These are phyloP conservation scores for Semibalanus balanoides DNA, from an alignment of 1,140 invertebrate genomes.

Conservation along the genomic window DNA sequence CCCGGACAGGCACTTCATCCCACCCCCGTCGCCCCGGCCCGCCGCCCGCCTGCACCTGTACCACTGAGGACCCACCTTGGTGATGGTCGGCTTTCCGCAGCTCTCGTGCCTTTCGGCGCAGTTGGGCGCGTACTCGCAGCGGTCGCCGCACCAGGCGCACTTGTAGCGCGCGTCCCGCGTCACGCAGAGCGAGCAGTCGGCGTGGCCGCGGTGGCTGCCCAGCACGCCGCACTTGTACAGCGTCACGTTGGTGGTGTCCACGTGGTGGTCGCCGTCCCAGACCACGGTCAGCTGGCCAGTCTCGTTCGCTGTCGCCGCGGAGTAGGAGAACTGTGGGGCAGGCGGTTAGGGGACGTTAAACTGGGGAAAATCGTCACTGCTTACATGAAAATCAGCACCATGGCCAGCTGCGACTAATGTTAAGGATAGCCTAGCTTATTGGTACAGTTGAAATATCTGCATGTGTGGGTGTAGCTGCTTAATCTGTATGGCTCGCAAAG, in stretches of 20 bases:
- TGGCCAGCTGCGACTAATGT: too few species aligned
- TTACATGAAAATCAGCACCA: neutral
- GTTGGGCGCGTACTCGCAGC: slow-evolving; percentile 67
- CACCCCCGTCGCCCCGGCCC: too few species aligned
- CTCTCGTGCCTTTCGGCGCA: slow-evolving; percentile 37
- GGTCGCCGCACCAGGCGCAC: slow-evolving; percentile 81
- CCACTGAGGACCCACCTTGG: neutral
- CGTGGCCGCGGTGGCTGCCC: slow-evolving; percentile 75
- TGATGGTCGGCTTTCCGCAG: neutral
- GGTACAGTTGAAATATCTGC: too few species aligned
- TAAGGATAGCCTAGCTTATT: too few species aligned
- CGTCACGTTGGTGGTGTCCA: slow-evolving; percentile 74
- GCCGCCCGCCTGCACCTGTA: too few species aligned
- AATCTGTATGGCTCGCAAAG: too few species aligned
- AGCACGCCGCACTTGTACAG: slow-evolving; percentile 89
- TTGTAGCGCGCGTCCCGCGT: slow-evolving; percentile 65
- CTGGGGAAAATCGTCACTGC: neutral
- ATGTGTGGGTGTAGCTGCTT: too few species aligned
- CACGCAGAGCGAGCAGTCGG: slow-evolving; percentile 86
- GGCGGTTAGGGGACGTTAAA: neutral
- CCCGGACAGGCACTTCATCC: too few species aligned
- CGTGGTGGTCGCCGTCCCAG: slow-evolving; percentile 83
- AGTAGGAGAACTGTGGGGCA: slow-evolving; percentile 62
- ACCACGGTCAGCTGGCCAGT: slow-evolving; percentile 75
- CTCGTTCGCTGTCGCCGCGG: slow-evolving; percentile 67